Conservation (phyloP, 2,888 invertebrate genomes). For the Spicauda simplicius region DNA sequence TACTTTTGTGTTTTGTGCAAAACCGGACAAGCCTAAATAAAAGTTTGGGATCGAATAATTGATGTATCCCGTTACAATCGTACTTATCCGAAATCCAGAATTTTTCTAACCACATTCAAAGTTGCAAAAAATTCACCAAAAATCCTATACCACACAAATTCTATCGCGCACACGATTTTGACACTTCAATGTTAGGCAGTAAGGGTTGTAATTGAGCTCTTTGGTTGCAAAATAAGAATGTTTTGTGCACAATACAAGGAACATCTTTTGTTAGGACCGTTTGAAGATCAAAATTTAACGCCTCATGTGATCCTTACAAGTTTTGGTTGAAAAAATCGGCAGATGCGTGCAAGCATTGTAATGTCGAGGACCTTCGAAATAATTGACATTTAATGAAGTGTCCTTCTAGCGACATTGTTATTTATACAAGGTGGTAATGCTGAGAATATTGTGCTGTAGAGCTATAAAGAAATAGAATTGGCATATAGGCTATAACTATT, state of each 20-base stretch:
- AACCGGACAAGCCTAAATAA: conserved; percentile 40
- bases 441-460: neutral
- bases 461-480: neutral
- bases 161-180: neutral
- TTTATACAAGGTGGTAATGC: conserved; percentile 13
- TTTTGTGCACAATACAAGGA: conserved; percentile 49
- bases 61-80: conserved; percentile 55
- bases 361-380: conserved; percentile 63
- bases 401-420: conserved; percentile 46
- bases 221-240: conserved; percentile 17
- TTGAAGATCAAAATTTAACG: conserved; percentile 71
- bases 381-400: conserved; percentile 79
- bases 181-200: neutral
- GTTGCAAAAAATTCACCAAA: conserved; percentile 29
- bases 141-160: neutral
- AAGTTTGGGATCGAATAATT: conserved; percentile 49
- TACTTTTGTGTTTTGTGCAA: conserved; percentile 30
- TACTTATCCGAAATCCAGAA: conserved; percentile 34
- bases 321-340: conserved; percentile 56
- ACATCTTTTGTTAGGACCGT: conserved; percentile 51
- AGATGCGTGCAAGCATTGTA: conserved; percentile 70
- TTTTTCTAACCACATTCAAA: conserved; percentile 39
- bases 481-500: too few relatives aligned
- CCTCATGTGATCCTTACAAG: conserved; percentile 56
- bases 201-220: neutral